Conservation (phyloP, 2,888 invertebrate species). For the Dicranocentrus wangi region DNA sequence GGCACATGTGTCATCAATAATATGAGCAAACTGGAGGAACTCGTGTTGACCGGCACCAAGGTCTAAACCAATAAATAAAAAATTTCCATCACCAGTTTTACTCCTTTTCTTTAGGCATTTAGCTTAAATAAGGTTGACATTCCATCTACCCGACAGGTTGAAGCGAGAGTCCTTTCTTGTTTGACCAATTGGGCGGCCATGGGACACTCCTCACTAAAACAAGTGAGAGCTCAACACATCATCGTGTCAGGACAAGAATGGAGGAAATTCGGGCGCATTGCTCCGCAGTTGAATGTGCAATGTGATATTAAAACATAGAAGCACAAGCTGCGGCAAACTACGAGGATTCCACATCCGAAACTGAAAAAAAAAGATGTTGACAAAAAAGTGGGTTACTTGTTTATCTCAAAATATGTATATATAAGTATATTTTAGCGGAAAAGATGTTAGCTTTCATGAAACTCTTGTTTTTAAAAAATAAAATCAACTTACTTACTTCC, state of each 20-base stretch:
- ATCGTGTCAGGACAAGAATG: too few relatives aligned
- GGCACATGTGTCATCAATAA: slow-evolving; percentile 7
- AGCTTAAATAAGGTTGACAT: background rate
- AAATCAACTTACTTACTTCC: background rate
- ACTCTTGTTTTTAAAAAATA: too few relatives aligned
- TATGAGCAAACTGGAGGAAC: slow-evolving; percentile 1
- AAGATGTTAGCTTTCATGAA: too few relatives aligned
- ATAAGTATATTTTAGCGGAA: too few relatives aligned
- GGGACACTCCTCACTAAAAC: background rate
- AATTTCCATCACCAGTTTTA: background rate
- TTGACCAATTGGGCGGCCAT: background rate
- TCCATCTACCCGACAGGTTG: background rate
- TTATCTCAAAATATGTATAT: too few relatives aligned
- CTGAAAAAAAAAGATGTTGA: too few relatives aligned
- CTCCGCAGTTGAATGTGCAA: too few relatives aligned
- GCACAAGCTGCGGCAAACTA: too few relatives aligned
- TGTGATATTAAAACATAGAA: too few relatives aligned
- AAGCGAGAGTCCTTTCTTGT: background rate
- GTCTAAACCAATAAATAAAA: slow-evolving; percentile 24
- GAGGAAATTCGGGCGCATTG: too few relatives aligned
- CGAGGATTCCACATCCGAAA: too few relatives aligned
- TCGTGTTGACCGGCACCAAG: slow-evolving; percentile 12
- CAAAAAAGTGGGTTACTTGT: too few relatives aligned
- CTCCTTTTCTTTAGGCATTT: background rate
- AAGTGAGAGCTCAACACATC: background rate